Conservation (phyloP, 2,797 vertebrate species). For the Leuciscus waleckii region DNA sequence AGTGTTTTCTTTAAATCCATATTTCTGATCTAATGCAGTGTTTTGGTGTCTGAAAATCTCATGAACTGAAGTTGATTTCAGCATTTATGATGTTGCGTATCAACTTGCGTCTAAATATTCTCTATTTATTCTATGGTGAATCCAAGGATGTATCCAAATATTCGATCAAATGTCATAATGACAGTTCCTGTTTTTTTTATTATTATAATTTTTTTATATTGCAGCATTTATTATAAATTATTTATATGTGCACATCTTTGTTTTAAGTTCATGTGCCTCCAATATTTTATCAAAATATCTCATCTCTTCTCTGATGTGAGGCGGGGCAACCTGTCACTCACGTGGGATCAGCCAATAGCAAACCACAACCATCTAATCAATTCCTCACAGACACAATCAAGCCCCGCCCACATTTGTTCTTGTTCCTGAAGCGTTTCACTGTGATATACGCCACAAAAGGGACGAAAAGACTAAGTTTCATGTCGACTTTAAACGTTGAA, state of each 20-base stretch:
- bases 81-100: neutral
- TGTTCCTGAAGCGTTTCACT: neutral
- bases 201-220: too few relatives aligned
- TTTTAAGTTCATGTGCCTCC: too few relatives aligned
- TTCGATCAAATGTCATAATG: neutral
- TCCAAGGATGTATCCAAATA: neutral
- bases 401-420: neutral
- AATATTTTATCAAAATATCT: too few relatives aligned
- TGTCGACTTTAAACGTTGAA: neutral
- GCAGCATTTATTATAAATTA: too few relatives aligned
- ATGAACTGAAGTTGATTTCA: neutral
- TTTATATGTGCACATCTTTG: too few relatives aligned
- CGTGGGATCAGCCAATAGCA: neutral
- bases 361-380: neutral
- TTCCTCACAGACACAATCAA: neutral
- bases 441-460: accelerated
- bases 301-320: neutral
- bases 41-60: neutral
- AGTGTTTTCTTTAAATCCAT: neutral
- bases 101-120: neutral
- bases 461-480: neutral
- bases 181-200: too few relatives aligned
- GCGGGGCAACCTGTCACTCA: neutral
- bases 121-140: neutral
- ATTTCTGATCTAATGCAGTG: neutral